Base-by-base conservation (phyloP, 2,113 vertebrate genomes). In the Oncorhynchus nerka region DNA sequence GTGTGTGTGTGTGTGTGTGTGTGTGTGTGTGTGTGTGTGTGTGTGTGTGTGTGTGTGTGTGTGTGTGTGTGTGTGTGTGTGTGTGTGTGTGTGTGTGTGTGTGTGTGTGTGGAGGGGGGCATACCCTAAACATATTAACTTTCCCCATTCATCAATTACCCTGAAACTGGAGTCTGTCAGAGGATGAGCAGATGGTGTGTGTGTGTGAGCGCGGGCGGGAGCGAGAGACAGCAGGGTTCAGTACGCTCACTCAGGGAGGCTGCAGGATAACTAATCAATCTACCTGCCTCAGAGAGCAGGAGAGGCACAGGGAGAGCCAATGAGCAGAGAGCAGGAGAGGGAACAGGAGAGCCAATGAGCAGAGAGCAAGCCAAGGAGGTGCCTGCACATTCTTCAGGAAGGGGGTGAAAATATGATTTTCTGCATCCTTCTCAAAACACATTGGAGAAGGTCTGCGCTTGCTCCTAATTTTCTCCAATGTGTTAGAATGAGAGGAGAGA, bases 241-340 rank as follows among this genome's bases (percentile, higher is more conserved):
- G 78, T 73, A 48, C 64, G 75, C 77, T 81, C 81, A 49, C 67
- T 61, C 77, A 9, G 30, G n/a, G 76, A 30, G 34, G 5, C 85
- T 79, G 79, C 82, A 79, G 86, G 87, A 87, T 79, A 89, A 83
- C 86, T 89, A 88, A 90, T 91, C 88, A 87, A 87, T 90, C 86
- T 71, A 79, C 70, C 85, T 90, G 84, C 79, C 87, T 79, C 12
- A 8, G 57, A 77, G 75, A 75, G 78, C 48, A 26, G 48, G n/a
- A n/a, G n/a, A n/a, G n/a, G n/a, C n/a, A n/a, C n/a, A n/a, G n/a
- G n/a, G n/a, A n/a, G n/a, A n/a, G n/a, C n/a, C n/a, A n/a, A n/a
- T n/a, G n/a, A n/a, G n/a, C n/a, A n/a, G 80, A 81, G 75, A 82
- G 79, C 71, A 65, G 48, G 68, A 26, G 73, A 26, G 30, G n/a